Evolutionary conservation across 2,888 invertebrate genomes (phyloP), one percentile per base, ranked within the genome.

Genomic region (Plutella xylostella): DNA sequence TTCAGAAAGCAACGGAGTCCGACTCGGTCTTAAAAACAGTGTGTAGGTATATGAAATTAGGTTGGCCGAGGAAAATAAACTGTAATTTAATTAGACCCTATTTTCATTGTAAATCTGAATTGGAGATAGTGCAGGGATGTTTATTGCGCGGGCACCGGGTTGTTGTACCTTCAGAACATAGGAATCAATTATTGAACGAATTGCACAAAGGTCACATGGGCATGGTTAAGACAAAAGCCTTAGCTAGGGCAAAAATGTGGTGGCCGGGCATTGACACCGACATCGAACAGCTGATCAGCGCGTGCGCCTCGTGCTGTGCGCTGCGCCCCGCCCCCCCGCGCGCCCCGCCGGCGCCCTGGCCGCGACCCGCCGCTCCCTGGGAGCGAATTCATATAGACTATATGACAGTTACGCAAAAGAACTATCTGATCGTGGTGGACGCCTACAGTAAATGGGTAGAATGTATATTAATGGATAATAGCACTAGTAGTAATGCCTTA

Each of bases 1-100:
- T 49, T n/a, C 25, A 41, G 0, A 3, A n/a, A 11, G 47, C 33
- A 21, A 40, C 43, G 4, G 11, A 22, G 4, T 30, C 18, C 7
- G 47, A 47, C 42, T 9, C 1, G 1, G 9, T 38, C 4, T 15
- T 42, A 7, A 12, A 22, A 38, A 9, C 15, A 19, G 42, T 49
- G 15, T 22, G n/a, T n/a, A n/a, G n/a, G n/a, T n/a, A n/a, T n/a
- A n/a, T n/a, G n/a, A n/a, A n/a, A n/a, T n/a, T n/a, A n/a, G n/a
- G n/a, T n/a, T n/a, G n/a, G n/a, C n/a, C n/a, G n/a, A n/a, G n/a
- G n/a, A n/a, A n/a, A n/a, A 17, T 11, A 11, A 7, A 18, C 18
- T 15, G 18, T 15, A 7, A 35, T 11, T 6, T 18, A 6, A 6
- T 18, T 4, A 35, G 7, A 15, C 11, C 17, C 11, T 35, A 25